Evolutionary conservation across 35 echinoderm and acorn worm genomes (phyloP).

Genomic region (Amphiura filiformis): DNA sequence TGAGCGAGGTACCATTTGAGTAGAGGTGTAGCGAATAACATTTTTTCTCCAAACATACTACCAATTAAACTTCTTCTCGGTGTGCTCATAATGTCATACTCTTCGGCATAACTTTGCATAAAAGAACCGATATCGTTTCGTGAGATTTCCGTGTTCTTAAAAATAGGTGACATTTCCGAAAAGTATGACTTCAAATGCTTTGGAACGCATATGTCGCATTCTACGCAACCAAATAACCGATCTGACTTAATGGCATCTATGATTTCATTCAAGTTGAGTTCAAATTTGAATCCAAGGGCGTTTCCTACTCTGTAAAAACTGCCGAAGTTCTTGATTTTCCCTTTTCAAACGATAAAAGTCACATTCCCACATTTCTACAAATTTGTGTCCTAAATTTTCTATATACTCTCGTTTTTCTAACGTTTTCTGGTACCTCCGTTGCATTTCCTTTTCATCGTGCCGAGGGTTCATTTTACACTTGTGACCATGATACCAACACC

Average conservation of each 20-base stretch:
- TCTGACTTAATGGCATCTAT: background rate
- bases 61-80: conserved; percentile 32
- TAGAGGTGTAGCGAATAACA: conserved; percentile 28
- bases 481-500: conserved; percentile 67
- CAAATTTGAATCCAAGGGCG: background rate
- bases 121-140: conserved; percentile 9
- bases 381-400: background rate
- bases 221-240: conserved; percentile 20
- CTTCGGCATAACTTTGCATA: conserved; percentile 5
- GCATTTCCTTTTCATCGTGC: background rate
- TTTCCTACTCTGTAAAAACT: background rate
- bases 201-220: conserved; percentile 41
- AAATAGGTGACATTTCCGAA: conserved; percentile 29
- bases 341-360: background rate
- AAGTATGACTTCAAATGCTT: background rate
- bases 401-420: background rate
- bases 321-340: background rate
- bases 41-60: conserved; percentile 27
- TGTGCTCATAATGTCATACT: background rate
- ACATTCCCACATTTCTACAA: conserved; percentile 21
- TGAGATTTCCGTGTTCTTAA: conserved; percentile 17
- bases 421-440: background rate
- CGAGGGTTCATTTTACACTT: conserved; percentile 23
- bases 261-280: conserved; percentile 7
- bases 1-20: conserved; percentile 22